Evolutionary conservation across 2,797 vertebrate species (phyloP).

Genomic region (Schizopygopsis malacanthus): DNA sequence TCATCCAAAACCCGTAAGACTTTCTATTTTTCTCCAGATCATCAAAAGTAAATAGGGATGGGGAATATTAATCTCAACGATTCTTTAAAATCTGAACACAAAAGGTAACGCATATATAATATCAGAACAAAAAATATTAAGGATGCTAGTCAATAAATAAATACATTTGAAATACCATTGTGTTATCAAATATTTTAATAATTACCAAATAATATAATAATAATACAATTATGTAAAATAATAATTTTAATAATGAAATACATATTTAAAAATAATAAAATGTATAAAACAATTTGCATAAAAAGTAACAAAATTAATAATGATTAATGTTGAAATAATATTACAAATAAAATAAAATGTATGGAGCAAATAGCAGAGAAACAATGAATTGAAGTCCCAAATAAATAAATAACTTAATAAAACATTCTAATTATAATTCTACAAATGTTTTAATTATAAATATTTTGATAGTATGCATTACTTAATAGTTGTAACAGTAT

Average conservation of each 20-base stretch:
- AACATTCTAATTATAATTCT: neutral
- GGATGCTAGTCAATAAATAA: neutral
- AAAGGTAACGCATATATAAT: neutral
- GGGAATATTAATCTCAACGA: neutral
- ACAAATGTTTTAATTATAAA: neutral
- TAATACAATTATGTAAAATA: neutral
- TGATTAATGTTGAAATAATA: too few relatives aligned
- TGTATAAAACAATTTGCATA: neutral
- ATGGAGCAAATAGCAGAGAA: too few relatives aligned
- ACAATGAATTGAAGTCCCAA: too few relatives aligned
- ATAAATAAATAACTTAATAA: too few relatives aligned
- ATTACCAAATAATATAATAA: neutral
- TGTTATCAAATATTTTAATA: neutral
- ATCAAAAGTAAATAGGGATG: neutral
- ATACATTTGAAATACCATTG: neutral
- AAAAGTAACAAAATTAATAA: too few relatives aligned
- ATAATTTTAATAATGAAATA: neutral
- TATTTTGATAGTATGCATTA: neutral
- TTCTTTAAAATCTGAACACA: neutral
- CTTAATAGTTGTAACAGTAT: neutral
- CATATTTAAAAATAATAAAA: neutral
- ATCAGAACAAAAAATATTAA: neutral
- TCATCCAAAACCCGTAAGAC: neutral
- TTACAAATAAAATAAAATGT: too few relatives aligned
- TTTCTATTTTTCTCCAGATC: neutral